Evolutionary conservation across 2,113 vertebrate genomes (phyloP), one percentile per base, ranked within the genome.

Genomic region (Synodontis membranacea): DNA sequence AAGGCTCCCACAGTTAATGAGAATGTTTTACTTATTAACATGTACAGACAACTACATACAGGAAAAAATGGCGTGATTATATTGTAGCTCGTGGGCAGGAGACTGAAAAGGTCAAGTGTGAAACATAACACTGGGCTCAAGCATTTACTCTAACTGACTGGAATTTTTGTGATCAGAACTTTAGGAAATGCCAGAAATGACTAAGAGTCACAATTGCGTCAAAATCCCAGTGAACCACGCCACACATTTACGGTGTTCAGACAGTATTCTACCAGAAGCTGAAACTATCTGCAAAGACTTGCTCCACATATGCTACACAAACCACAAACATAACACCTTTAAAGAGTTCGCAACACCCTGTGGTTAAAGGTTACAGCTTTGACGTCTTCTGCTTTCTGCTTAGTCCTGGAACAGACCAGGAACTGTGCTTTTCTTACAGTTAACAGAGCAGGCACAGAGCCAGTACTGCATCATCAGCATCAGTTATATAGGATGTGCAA

Each of bases 31-130:
- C 58, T 78, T 83, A 19, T 4, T 50, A 86, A 88, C 62, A 52
- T 81, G 60, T 76, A 80, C 42, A 3, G 34, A 85, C 12, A 82
- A 48, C 72, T 66, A 85, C 54, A 75, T 76, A 74, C 31, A 80
- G 23, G 54, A 62, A 62, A 62, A 62, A 70, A 76, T 48, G 62
- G 14, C 46, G 80, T 80, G 75, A 84, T 79, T 82, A 68, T 58
- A 54, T 2, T 48, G 50, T 68, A 56, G 39, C 62, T 21, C 3
- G 1, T 15, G 14, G 31, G 19, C 52, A 58, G 23, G 25, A n/a
- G 15, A 76, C 25, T n/a, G 6, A 76, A 76, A 76, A 76, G 74
- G 74, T 76, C 74, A 76, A 76, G 14, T 48, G 25, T 46, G 42
- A 76, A 21, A 79, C 17, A 23, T 7, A 25, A 14, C n/a, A 23